phyloP scores from a whole-genome alignment of 2,888 invertebrate genomes.

The Heteromurus nitidus region DNA sequence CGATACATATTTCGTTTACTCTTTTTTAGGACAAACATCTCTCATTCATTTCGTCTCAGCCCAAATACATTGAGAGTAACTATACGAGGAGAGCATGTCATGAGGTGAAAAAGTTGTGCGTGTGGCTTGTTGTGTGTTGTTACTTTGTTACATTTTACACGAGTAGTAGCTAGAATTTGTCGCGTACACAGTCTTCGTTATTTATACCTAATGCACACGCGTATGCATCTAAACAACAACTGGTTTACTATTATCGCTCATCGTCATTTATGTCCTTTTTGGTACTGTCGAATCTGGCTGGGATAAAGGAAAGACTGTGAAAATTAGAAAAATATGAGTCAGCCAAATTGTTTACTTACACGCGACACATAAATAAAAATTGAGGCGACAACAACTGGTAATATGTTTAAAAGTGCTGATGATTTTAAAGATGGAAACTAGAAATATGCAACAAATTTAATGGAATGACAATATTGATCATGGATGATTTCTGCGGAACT shows the following conservation, averaged over 20 bases:
- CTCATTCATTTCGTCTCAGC: background rate
- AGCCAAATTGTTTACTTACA: too few relatives aligned
- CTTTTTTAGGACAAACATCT: background rate
- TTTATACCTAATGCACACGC: conserved; percentile 1
- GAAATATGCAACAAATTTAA: too few relatives aligned
- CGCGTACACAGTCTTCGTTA: conserved; percentile 12
- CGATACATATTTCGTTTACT: background rate
- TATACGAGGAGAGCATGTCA: background rate
- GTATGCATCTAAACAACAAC: background rate
- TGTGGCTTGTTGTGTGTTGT: background rate
- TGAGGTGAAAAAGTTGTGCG: too few relatives aligned
- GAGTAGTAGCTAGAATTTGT: background rate
- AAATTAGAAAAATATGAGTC: background rate
- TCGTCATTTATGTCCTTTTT: conserved; percentile 11
- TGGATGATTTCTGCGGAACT: too few relatives aligned
- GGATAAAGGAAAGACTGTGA: conserved; percentile 19
- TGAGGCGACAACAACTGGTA: too few relatives aligned
- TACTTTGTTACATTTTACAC: conserved; percentile 2
- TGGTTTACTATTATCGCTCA: conserved; percentile 23
- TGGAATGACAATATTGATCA: too few relatives aligned
- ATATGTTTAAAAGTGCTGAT: too few relatives aligned
- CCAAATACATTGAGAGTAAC: background rate
- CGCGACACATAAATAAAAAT: too few relatives aligned
- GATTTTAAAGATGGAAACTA: too few relatives aligned
- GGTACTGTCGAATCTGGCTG: background rate